Evolutionary conservation across 2,888 invertebrate genomes (phyloP).

Genomic region (Drosophila antonietae): DNA sequence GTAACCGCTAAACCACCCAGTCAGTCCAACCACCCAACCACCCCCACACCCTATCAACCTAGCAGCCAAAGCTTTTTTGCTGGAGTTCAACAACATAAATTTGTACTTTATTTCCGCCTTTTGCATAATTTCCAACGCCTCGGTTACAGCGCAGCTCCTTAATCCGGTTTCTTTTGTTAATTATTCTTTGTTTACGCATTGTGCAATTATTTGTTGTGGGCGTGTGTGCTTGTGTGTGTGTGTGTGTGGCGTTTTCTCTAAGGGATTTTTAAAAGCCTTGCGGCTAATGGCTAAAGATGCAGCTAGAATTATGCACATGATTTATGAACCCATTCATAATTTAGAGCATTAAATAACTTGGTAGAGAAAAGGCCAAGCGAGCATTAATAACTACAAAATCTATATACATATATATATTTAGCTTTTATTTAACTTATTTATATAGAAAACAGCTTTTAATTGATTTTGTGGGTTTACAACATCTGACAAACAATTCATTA

Average conservation of each 20-base stretch:
- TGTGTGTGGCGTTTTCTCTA: conserved; percentile 10
- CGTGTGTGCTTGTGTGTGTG: not conserved
- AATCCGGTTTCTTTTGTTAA: conserved; percentile 58
- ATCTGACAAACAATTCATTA: conserved; percentile 14
- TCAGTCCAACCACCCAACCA: conserved; percentile 7
- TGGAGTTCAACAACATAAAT: conserved; percentile 56
- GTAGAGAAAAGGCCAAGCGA: not conserved
- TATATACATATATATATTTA: not conserved
- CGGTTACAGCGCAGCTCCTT: conserved; percentile 24
- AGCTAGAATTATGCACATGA: conserved; percentile 39
- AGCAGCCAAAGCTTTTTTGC: conserved; percentile 32
- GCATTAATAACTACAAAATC: not conserved
- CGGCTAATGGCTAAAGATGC: conserved; percentile 40
- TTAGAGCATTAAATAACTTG: not conserved
- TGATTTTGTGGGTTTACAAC: conserved; percentile 2
- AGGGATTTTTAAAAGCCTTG: conserved; percentile 29
- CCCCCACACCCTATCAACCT: not conserved
- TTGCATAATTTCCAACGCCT: conserved; percentile 68
- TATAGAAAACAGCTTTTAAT: not conserved
- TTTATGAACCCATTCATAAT: conserved; percentile 32
- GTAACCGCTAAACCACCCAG: conserved; percentile 40
- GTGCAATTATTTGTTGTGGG: conserved; percentile 47
- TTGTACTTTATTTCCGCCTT: conserved; percentile 75
- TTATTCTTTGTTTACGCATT: conserved; percentile 70
- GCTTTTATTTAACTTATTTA: not conserved